Percentiles rank a stretch among this genome's conserved stretches.
Conservation (phyloP, 2,888 invertebrate species). For the Meghimatium bilineatum region DNA sequence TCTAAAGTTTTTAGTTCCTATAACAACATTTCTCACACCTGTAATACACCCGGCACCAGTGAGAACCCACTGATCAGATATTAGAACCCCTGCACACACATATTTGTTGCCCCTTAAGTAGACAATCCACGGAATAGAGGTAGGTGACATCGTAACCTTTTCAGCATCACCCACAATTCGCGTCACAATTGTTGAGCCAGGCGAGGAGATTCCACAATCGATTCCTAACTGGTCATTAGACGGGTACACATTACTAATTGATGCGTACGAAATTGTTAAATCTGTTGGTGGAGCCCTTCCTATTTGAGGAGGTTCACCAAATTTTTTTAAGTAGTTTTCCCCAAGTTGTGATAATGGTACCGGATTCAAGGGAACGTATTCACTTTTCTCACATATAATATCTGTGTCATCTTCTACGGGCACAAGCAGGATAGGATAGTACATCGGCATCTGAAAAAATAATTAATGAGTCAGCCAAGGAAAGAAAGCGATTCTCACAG, state of each 20-base stretch:
- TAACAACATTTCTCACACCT: background rate
- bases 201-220: background rate
- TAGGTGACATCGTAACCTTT: background rate
- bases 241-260: too few species aligned
- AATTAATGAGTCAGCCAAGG: too few species aligned
- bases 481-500: too few species aligned
- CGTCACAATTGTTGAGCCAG: background rate
- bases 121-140: background rate
- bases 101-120: background rate
- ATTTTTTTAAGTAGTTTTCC: background rate
- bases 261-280: background rate
- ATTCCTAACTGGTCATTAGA: background rate
- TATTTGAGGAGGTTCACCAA: background rate
- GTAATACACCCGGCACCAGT: background rate
- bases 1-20: background rate
- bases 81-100: background rate
- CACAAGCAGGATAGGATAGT: too few species aligned
- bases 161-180: background rate
- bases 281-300: background rate
- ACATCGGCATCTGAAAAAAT: too few species aligned
- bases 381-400: background rate
- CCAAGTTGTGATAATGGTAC: background rate
- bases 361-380: background rate
- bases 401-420: too few species aligned
- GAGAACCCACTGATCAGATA: background rate